These are phyloP conservation scores for Erebia ligea DNA, from an alignment of 2,888 invertebrate genomes.

Conservation along the genomic window DNA sequence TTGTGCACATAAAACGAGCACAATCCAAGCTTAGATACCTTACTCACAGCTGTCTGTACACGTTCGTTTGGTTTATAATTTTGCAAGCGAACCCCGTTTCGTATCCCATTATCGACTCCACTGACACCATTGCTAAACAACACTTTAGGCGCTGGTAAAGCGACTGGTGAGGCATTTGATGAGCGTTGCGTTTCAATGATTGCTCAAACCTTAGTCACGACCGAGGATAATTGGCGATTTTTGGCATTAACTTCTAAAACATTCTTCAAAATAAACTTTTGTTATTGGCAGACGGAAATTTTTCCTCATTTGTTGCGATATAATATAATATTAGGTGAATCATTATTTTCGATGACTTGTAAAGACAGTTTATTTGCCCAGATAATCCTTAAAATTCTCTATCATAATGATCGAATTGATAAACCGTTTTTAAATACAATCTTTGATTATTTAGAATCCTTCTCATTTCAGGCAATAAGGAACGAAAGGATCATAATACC, in stretches of 20 bases:
- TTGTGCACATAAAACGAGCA: slow-evolving; percentile 14
- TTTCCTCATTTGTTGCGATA: neutral
- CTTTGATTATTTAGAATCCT: neutral
- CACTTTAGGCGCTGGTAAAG: slow-evolving; percentile 48
- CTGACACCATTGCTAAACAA: slow-evolving; percentile 47
- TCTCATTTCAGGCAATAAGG: too few relatives aligned
- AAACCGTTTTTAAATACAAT: neutral
- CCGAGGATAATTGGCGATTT: slow-evolving; percentile 72
- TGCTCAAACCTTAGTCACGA: slow-evolving; percentile 76
- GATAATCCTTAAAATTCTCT: neutral
- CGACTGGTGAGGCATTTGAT: slow-evolving; percentile 51
- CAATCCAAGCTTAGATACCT: slow-evolving; percentile 10
- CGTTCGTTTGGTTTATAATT: slow-evolving; percentile 40
- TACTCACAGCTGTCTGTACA: slow-evolving; percentile 34
- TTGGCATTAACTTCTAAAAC: slow-evolving; percentile 63
- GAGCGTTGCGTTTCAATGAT: slow-evolving; percentile 67
- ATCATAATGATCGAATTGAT: neutral
- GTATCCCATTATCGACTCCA: slow-evolving; percentile 40
- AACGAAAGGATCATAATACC: neutral
- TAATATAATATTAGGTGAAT: too few relatives aligned
- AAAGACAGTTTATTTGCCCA: neutral
- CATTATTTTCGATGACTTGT: neutral
- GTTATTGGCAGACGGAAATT: slow-evolving; percentile 10
- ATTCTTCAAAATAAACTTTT: slow-evolving; percentile 13
- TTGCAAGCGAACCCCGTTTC: slow-evolving; percentile 38